phyloP scores from a whole-genome alignment of 2,113 vertebrate genomes.

The Sardina pilchardus region DNA sequence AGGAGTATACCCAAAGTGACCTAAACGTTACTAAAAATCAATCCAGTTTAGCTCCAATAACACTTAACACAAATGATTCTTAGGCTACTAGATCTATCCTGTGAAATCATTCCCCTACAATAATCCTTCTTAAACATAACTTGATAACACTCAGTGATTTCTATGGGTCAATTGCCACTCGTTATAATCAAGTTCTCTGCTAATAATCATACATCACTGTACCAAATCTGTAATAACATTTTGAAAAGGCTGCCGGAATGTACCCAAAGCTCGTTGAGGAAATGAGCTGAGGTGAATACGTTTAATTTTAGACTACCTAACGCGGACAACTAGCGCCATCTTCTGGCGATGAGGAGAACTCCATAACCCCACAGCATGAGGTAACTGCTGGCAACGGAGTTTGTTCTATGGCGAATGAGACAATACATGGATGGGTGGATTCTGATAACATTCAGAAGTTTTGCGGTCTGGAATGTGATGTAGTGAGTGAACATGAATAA shows the following conservation, averaged over 20 bases:
- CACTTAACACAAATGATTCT: too few relatives aligned
- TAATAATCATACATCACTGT: neutral
- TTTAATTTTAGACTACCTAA: neutral
- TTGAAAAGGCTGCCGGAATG: neutral
- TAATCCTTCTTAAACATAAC: too few relatives aligned
- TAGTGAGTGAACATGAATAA: neutral
- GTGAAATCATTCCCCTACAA: too few relatives aligned
- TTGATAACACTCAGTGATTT: too few relatives aligned
- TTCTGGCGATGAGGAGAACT: conserved; percentile 12
- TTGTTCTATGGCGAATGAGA: neutral
- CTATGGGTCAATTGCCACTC: neutral
- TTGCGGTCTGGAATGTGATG: neutral
- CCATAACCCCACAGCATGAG: neutral
- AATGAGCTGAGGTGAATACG: neutral
- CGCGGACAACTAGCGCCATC: conserved; percentile 40
- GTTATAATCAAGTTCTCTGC: too few relatives aligned
- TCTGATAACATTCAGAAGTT: neutral
- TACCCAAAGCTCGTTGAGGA: too few relatives aligned
- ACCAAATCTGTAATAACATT: neutral
- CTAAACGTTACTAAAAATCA: too few relatives aligned
- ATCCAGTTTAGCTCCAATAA: too few relatives aligned
- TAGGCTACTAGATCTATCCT: too few relatives aligned
- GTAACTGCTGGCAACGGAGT: neutral
- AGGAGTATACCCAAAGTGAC: too few relatives aligned
- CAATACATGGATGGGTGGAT: neutral